phyloP scores from a whole-genome alignment of 2,797 vertebrate species.

The Dendrocincla fuliginosa region DNA sequence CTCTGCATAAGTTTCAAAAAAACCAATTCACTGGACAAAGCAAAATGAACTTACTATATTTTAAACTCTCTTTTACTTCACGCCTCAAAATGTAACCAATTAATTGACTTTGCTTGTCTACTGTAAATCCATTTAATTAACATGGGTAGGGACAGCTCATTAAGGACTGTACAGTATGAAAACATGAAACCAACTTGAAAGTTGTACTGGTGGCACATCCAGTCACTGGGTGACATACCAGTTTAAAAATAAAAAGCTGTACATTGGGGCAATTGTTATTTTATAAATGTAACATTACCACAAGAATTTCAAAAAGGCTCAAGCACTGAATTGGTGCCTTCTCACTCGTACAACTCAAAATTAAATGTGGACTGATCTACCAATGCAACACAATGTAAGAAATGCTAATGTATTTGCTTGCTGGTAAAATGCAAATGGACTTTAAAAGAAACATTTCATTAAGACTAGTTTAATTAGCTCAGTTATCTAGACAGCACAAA shows the following conservation, averaged over 20 bases:
- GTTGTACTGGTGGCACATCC: neutral
- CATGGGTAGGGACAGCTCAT: neutral
- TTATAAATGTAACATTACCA: neutral
- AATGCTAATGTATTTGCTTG: neutral
- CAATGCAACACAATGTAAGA: neutral
- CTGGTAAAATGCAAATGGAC: neutral
- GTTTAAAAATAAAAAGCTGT: neutral
- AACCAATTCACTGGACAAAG: neutral
- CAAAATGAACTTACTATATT: neutral
- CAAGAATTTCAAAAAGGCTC: neutral
- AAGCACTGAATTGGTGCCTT: neutral
- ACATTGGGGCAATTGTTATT: neutral
- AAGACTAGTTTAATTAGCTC: neutral
- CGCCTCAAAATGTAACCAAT: neutral
- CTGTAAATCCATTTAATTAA: neutral
- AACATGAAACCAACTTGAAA: neutral
- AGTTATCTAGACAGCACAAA: neutral
- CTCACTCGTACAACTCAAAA: neutral
- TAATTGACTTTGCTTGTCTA: neutral
- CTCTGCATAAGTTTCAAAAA: neutral
- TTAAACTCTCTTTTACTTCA: neutral
- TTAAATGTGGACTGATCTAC: neutral
- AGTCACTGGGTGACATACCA: neutral
- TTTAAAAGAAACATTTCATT: neutral
- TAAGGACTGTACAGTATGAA: neutral